Evolutionary conservation across 2,797 vertebrate genomes (phyloP).

Genomic region (Mus minutoides): DNA sequence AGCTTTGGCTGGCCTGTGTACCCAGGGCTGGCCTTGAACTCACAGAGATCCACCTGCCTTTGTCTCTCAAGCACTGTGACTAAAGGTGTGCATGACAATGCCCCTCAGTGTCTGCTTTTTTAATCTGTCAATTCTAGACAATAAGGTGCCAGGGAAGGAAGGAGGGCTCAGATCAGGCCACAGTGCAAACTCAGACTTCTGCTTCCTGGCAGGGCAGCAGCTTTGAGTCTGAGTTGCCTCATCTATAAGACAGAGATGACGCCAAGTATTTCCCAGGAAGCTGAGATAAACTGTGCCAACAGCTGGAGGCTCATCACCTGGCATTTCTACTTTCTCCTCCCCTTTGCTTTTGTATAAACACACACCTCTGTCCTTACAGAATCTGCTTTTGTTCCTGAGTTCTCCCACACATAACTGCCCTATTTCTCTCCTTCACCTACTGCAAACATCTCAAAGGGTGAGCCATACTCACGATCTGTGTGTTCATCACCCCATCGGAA

Average conservation of each 20-base stretch:
- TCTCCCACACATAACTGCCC: not conserved
- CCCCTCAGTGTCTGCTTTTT: not conserved
- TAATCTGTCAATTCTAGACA: not conserved
- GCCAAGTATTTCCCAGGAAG: not conserved
- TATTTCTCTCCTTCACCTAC: not conserved
- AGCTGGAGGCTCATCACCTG: not conserved
- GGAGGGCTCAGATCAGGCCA: not conserved
- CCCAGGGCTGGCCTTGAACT: not conserved
- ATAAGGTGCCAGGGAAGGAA: not conserved
- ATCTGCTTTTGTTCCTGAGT: not conserved
- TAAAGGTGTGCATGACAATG: not conserved
- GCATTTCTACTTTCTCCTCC: not conserved
- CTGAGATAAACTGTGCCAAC: not conserved
- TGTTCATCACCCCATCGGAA: not conserved
- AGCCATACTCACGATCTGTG: accelerated
- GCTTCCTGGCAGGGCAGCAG: not conserved
- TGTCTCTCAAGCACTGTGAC: not conserved
- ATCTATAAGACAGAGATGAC: not conserved
- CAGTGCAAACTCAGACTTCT: not conserved
- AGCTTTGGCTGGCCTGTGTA: not conserved
- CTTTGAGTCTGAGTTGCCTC: not conserved
- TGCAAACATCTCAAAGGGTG: not conserved
- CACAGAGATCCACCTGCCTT: not conserved
- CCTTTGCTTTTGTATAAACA: not conserved
- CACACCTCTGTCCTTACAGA: not conserved